These are phyloP conservation scores for Anoura caudifer DNA, from an alignment of 2,113 vertebrate genomes.

Conservation along the genomic window DNA sequence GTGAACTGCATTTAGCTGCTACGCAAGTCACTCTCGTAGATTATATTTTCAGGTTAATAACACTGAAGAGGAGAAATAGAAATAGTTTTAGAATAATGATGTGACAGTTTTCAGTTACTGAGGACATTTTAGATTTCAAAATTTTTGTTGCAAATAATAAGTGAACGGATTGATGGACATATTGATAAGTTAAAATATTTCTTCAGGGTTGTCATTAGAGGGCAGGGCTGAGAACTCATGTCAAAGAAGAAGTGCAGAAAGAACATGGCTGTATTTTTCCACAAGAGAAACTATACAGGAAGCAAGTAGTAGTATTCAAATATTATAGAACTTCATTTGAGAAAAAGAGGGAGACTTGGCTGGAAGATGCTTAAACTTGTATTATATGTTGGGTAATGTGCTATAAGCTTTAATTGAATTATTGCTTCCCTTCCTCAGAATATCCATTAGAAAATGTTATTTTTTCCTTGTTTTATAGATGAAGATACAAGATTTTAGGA, in stretches of 20 bases:
- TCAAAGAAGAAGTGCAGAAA: not conserved
- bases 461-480: not conserved
- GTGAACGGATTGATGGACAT: not conserved
- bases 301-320: not conserved
- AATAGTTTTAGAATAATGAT: not conserved
- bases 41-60: constrained; percentile 44
- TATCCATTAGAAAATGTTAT: not conserved
- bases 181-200: not conserved
- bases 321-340: not conserved
- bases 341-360: not conserved
- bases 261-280: not conserved
- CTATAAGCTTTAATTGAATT: not conserved
- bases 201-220: not conserved
- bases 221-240: not conserved
- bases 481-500: not conserved
- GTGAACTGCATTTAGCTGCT: not conserved
- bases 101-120: not conserved
- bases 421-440: not conserved
- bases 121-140: not conserved
- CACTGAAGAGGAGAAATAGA: not conserved
- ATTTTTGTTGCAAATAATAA: not conserved
- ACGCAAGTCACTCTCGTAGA: not conserved
- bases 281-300: not conserved
- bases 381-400: not conserved
- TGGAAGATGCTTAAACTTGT: not conserved